Evolutionary conservation across 2,113 vertebrate species (phyloP), one percentile per base, ranked within the genome.

Genomic region (Bungarus multicinctus): DNA sequence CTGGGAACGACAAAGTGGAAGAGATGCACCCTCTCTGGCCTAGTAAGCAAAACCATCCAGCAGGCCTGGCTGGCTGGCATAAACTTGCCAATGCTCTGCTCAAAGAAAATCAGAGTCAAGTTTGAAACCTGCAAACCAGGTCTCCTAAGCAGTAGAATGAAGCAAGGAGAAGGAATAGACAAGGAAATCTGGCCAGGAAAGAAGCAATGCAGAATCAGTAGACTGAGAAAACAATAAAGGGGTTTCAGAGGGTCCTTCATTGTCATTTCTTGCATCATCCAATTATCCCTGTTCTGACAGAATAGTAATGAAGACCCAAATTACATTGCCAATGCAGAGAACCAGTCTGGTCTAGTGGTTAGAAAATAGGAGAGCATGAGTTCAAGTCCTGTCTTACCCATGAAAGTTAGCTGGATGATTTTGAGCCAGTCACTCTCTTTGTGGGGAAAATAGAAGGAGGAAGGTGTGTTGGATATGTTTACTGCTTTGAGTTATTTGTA

Each of bases 101-200:
- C 30, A 43, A 90, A 93, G 23, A 88, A 53, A 90, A 45, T 94
- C 25, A 11, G 3, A 4, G 8, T 45, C 20, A 88, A 39, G 55
- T 69, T 69, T 89, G 18, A 4, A 10, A 27, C 90, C 91, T 1
- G 5, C 23, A 60, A 16, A 53, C 2, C 1, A 22, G 0, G 18
- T 53, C 30, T 0, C 0, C 0, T 9, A 1, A 18, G 4, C 1
- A 50, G 27, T 12, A 47, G 45, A 25, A 45, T 58, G 74, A 58
- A 55, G 25, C 30, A 88, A n/a, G 22, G 34, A 27, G 27, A 5
- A n/a, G n/a, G 69, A 74, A 74, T 45, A 43, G 5, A 34, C 16
- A 45, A 30, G 58, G 43, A 50, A 34, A 18, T 22, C 50, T n/a
- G 87, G 43, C 34, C 10, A 34, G 20, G 50, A 3, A 55, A 47